These are phyloP conservation scores for Sericinus montela DNA, from an alignment of 2,888 invertebrate species.

Conservation along the genomic window DNA sequence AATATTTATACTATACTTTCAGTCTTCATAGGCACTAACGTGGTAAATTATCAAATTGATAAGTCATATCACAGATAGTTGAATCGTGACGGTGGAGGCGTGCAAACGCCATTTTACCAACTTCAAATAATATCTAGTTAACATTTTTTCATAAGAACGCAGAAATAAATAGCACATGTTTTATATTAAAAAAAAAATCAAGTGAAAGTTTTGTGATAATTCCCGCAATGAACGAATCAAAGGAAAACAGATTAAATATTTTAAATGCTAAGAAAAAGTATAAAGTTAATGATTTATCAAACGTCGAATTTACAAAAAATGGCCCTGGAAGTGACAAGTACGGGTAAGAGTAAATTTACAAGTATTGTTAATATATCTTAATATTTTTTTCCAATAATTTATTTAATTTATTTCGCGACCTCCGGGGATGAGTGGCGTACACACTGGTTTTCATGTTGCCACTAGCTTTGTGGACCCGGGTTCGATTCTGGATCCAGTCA, in stretches of 20 bases:
- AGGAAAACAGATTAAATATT: constrained; percentile 6
- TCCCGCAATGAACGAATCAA: constrained; percentile 2
- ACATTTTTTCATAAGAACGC: not conserved
- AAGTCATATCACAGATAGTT: constrained; percentile 18
- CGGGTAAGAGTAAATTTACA: constrained; percentile 22
- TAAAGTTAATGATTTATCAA: constrained; percentile 25
- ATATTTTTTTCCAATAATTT: no score
- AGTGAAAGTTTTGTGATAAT: not conserved
- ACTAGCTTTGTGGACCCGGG: no score
- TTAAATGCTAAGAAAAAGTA: constrained; percentile 24
- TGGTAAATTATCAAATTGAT: constrained; percentile 17
- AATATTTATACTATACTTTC: constrained; percentile 1
- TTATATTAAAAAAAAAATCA: not conserved
- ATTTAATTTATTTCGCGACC: no score
- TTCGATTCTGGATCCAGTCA: no score
- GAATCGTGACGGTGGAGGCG: constrained; percentile 10
- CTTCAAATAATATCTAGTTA: not conserved
- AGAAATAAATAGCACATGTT: not conserved
- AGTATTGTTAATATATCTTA: no score
- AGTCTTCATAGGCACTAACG: not conserved
- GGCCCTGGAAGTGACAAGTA: constrained; percentile 22
- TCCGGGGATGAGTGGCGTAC: no score
- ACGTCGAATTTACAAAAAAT: constrained; percentile 26
- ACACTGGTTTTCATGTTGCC: no score
- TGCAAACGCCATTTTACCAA: constrained; percentile 8